phyloP scores from a whole-genome alignment of 2,113 vertebrate genomes.

The Lophochroa leadbeateri region DNA sequence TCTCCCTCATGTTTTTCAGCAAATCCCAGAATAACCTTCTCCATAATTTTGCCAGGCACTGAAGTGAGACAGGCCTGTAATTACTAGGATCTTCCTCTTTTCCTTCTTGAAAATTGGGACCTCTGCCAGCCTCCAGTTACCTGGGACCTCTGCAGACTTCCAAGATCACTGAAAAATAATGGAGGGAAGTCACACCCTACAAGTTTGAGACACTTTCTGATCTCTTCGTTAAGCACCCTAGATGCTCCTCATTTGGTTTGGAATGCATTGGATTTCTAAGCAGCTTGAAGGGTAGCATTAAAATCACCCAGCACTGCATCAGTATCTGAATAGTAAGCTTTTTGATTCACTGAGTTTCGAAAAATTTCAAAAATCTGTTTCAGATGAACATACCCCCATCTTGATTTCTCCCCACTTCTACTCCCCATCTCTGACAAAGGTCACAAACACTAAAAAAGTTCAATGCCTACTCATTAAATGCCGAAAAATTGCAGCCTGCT shows the following conservation, averaged over 20 bases:
- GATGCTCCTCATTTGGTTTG: not conserved
- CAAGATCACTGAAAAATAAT: not conserved
- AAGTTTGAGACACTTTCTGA: not conserved
- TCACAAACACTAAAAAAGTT: not conserved
- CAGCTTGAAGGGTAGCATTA: not conserved
- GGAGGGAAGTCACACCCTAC: not conserved
- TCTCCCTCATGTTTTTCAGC: not conserved
- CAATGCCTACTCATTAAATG: not conserved
- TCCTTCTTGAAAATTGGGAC: not conserved
- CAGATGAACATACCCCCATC: not conserved
- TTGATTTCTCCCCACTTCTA: not conserved
- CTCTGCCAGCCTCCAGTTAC: not conserved
- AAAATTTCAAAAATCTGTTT: not conserved
- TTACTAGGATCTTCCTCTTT: not conserved
- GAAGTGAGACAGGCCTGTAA: not conserved
- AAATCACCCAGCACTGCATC: not conserved
- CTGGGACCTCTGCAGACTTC: not conserved
- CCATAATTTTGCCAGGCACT: not conserved
- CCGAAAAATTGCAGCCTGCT: not conserved
- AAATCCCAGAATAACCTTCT: not conserved
- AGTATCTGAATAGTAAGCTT: not conserved
- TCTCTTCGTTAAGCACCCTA: not conserved
- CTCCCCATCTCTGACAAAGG: not conserved
- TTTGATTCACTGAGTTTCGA: not conserved
- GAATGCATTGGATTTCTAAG: not conserved